Percentiles rank a stretch among this genome's conserved stretches.
Conservation (phyloP, 2,113 vertebrate species). For the Nycticorax nycticorax region DNA sequence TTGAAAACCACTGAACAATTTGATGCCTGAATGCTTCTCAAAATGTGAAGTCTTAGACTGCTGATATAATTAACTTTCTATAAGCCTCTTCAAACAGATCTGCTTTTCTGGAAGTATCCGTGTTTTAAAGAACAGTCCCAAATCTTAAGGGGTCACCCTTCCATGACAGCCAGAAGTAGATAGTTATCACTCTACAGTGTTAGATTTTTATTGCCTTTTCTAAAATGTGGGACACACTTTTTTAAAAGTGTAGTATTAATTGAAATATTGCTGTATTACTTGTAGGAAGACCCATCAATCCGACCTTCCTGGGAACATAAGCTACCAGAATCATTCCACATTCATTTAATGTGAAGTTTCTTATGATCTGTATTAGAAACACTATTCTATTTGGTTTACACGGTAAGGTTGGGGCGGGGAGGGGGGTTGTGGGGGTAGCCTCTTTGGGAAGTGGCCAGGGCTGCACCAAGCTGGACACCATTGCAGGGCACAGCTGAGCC, state of each 20-base stretch:
- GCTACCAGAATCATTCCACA: background rate
- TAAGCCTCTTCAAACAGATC: background rate
- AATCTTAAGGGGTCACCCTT: background rate
- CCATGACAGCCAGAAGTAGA: background rate
- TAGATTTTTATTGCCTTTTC: background rate
- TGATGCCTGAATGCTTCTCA: background rate
- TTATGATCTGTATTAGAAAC: background rate
- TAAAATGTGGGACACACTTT: background rate
- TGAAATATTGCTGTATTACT: background rate
- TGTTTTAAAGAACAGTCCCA: background rate
- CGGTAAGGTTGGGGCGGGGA: background rate
- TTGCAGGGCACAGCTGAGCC: rapidly evolving
- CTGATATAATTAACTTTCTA: background rate
- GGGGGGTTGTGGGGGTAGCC: rapidly evolving
- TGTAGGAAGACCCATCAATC: background rate
- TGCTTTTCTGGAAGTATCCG: background rate
- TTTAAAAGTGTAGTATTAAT: background rate
- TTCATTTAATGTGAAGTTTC: background rate
- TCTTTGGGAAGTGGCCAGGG: background rate
- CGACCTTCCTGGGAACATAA: background rate
- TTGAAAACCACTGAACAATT: background rate
- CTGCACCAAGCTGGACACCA: rapidly evolving
- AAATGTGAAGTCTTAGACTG: background rate
- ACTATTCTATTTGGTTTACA: background rate
- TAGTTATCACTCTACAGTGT: background rate